These are phyloP conservation scores for Zosterops pallidus DNA, from an alignment of 2,113 vertebrate species.

Conservation along the genomic window DNA sequence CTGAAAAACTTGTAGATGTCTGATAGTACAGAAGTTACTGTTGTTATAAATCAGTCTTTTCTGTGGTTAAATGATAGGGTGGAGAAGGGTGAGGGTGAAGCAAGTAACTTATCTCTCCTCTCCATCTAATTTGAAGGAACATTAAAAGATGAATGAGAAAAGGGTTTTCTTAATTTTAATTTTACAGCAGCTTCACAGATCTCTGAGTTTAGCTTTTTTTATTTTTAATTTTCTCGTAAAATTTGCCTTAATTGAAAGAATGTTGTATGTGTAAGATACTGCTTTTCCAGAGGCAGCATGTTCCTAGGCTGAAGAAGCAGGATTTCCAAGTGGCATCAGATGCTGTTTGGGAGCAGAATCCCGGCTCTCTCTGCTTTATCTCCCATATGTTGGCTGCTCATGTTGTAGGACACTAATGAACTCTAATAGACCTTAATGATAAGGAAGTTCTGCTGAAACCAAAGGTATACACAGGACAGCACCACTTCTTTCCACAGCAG, in stretches of 20 bases:
- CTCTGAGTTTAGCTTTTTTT: not conserved
- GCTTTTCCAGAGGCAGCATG: not conserved
- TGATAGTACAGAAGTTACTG: conserved; percentile 36
- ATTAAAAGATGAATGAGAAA: conserved; percentile 24
- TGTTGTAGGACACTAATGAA: conserved; percentile 33
- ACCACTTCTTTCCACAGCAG: not conserved
- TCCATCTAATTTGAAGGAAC: conserved; percentile 27
- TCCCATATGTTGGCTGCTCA: not conserved
- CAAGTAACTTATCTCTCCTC: conserved; percentile 7
- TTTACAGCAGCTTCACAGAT: not conserved
- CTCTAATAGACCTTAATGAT: conserved; percentile 22
- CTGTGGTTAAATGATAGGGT: conserved; percentile 45
- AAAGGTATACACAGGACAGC: not conserved
- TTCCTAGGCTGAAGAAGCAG: not conserved
- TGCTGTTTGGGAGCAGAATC: not conserved
- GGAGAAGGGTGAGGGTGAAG: conserved; percentile 21
- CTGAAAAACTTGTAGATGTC: conserved; percentile 29
- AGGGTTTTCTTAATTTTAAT: not conserved
- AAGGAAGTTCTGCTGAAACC: conserved; percentile 27
- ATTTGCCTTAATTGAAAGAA: not conserved
- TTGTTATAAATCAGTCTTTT: conserved; percentile 45
- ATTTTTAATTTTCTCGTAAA: not conserved
- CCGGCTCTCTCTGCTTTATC: not conserved
- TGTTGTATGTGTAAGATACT: not conserved
- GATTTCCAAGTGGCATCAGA: not conserved